Evolutionary conservation across 2,888 invertebrate species (phyloP).

Genomic region (Andrena chrysosceles): DNA sequence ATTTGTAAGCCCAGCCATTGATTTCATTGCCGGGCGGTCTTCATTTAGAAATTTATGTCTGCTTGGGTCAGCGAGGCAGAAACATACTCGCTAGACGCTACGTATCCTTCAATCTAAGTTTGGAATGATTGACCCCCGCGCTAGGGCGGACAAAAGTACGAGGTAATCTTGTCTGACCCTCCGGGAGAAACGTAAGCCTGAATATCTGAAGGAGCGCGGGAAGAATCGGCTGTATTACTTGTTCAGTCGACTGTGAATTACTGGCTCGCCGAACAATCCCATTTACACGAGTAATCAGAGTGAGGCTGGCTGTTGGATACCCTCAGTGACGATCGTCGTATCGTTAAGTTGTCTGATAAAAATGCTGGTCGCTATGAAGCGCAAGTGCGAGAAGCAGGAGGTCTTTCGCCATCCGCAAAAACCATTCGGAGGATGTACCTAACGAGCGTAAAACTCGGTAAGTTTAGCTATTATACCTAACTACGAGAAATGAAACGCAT

Average conservation of each 20-base stretch:
- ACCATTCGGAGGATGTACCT: neutral
- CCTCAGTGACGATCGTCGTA: neutral
- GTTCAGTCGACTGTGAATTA: constrained; percentile 51
- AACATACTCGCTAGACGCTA: neutral
- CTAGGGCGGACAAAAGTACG: constrained; percentile 15
- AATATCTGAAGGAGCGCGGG: constrained; percentile 32
- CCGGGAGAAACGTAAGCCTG: neutral
- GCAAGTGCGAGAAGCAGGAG: neutral
- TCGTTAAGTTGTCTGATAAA: neutral
- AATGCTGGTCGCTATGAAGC: neutral
- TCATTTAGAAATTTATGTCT: constrained; percentile 1
- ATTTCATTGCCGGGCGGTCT: neutral
- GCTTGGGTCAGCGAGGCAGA: neutral
- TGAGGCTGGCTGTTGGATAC: neutral
- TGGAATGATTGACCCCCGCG: constrained; percentile 22
- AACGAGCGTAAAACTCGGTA: neutral
- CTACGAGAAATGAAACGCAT: constrained; percentile 37
- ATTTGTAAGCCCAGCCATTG: neutral
- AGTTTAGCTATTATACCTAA: constrained; percentile 21
- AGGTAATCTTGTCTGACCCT: constrained; percentile 20
- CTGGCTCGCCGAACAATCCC: constrained; percentile 59
- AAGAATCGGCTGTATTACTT: constrained; percentile 56
- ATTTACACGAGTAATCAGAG: constrained; percentile 55
- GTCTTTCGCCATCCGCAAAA: neutral
- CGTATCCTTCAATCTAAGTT: neutral